These are phyloP conservation scores for Eurystomus glaucurus DNA, from an alignment of 2,797 vertebrate genomes.

Conservation along the genomic window DNA sequence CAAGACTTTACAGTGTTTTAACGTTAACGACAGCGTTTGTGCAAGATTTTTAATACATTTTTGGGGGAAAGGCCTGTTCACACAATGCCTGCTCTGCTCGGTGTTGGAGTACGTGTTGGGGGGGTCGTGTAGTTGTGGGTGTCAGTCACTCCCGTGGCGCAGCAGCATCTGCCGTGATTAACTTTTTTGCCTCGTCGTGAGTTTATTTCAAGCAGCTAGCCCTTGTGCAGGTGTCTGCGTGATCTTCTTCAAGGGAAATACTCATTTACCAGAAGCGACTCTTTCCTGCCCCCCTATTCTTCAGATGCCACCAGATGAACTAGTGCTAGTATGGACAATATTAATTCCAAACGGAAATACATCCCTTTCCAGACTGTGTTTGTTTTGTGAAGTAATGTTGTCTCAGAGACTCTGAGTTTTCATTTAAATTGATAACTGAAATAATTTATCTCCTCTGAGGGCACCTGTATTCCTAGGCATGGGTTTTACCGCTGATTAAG, in stretches of 20 bases:
- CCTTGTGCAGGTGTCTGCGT: not conserved
- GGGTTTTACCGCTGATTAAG: not conserved
- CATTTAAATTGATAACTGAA: not conserved
- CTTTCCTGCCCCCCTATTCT: not conserved
- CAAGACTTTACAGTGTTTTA: not conserved
- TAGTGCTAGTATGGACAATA: not conserved
- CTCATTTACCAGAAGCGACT: not conserved
- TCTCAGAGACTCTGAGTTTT: not conserved
- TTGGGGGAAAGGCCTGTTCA: accelerated
- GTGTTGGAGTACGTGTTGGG: accelerated
- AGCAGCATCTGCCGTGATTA: not conserved
- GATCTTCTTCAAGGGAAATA: not conserved
- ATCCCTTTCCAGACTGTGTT: not conserved
- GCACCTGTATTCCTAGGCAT: not conserved
- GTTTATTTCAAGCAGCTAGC: not conserved
- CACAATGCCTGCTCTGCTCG: accelerated
- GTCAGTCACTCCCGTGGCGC: not conserved
- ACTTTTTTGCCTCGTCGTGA: conserved; percentile 19
- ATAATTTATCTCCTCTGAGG: not conserved
- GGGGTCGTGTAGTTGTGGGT: not conserved
- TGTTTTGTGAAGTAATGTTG: not conserved
- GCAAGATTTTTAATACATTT: not conserved
- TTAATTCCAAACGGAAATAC: not conserved
- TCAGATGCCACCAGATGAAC: not conserved
- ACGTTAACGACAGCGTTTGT: not conserved